Evolutionary conservation across 2,797 vertebrate species (phyloP), one percentile per base, ranked within the genome.

Genomic region (Ctenosaura bakeri): DNA sequence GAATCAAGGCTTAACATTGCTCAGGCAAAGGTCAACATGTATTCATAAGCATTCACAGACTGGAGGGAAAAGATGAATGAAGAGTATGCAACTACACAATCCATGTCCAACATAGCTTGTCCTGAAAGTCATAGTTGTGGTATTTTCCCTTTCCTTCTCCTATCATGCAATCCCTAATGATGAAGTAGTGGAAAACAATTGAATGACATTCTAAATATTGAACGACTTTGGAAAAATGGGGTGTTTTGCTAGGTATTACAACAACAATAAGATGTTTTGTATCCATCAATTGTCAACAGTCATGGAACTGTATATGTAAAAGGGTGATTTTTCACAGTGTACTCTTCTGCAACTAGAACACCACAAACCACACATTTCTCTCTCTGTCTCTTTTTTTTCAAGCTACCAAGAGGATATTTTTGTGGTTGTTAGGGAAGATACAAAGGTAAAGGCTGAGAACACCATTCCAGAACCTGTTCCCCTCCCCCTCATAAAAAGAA

Each of bases 11-110:
- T 94, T 89, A 64, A 80, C 69, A 83, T 92, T 91, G n/a, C 12
- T 87, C 88, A 50, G 1, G 14, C 52, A 89, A 32, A 93, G 54
- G 77, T 71, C n/a, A 66, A 50, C 6, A 56, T 71, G 29, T 66
- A 50, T 77, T 83, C 78, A 35, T 62, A 76, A 78, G 71, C 69
- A 76, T 56, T 88, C 73, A 88, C 35, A 90, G 81, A 78, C n/a
- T 81, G 9, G 50, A 86, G 24, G 79, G 22, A 35, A 86, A 42
- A 29, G 56, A 89, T 88, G 83, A 85, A 56, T 74, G 77, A 85
- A 56, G 35, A 20, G 1, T 73, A 50, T 81, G 12, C 6, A 20
- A 1, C 66, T 29, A 64, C 29, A 56, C 77, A 90, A 74, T 74
- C 66, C 6, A 24, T 62, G 66, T n/a, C 20, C 52, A 81, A 82